Evolutionary conservation across 2,113 vertebrate species (phyloP).

Genomic region (Anas platyrhynchos): DNA sequence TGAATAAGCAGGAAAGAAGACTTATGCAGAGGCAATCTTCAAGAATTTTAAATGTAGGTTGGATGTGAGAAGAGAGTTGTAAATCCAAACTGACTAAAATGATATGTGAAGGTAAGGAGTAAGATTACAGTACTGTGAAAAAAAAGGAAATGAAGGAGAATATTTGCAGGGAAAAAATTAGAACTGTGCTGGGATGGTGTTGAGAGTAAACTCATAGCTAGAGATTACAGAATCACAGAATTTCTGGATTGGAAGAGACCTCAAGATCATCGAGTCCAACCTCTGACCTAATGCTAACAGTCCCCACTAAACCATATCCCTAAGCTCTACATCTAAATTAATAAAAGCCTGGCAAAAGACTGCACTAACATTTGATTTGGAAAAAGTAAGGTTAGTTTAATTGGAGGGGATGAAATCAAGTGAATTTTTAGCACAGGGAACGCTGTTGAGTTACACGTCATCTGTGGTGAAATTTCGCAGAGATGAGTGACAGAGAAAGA

Average conservation of each 20-base stretch:
- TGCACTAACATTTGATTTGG: background rate
- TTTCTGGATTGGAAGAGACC: no score
- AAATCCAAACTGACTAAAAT: background rate
- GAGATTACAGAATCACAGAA: background rate
- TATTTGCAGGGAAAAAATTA: background rate
- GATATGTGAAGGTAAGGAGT: background rate
- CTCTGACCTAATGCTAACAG: no score
- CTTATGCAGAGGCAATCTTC: background rate
- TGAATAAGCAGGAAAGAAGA: background rate
- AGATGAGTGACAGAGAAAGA: background rate
- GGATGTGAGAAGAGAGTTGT: background rate
- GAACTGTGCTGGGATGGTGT: background rate
- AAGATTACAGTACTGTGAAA: background rate
- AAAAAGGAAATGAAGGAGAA: background rate
- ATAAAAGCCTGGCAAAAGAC: background rate
- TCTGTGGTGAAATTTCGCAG: background rate
- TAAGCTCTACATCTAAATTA: background rate
- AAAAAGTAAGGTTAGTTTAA: background rate
- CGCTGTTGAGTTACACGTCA: background rate
- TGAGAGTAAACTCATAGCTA: background rate
- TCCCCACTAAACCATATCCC: no score
- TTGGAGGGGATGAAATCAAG: background rate
- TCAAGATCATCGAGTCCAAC: no score
- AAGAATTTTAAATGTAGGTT: background rate
- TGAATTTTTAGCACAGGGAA: background rate